Evolutionary conservation across 30 jellyfish, hydroid and myxozoan genomes (phyloP).

Genomic region (Cassiopea andromeda): DNA sequence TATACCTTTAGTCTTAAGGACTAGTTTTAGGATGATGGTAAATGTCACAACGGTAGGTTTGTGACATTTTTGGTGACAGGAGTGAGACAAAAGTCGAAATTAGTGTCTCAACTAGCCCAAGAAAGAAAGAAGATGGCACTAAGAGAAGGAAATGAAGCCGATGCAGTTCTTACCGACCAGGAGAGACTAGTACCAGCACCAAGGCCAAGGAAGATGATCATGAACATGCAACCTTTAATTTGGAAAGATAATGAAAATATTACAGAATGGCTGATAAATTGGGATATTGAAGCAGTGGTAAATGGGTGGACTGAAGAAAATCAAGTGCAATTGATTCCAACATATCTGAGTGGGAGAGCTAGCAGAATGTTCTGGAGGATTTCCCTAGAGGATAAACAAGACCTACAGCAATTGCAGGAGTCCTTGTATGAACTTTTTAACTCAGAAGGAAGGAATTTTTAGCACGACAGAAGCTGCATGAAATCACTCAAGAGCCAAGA

Average conservation of each 20-base stretch:
- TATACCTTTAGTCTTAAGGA: too few relatives aligned
- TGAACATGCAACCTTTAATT: background rate
- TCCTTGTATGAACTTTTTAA: background rate
- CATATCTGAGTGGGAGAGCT: background rate
- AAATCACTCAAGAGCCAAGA: background rate
- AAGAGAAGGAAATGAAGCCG: background rate
- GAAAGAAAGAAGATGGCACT: background rate
- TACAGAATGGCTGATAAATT: background rate
- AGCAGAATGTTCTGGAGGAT: background rate
- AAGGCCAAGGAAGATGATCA: background rate
- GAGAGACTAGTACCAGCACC: background rate
- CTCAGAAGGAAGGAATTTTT: background rate
- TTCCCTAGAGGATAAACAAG: background rate
- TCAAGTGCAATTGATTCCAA: background rate
- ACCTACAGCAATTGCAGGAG: background rate
- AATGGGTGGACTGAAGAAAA: background rate
- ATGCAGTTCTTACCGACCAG: background rate
- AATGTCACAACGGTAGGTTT: too few relatives aligned
- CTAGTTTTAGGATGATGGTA: too few relatives aligned
- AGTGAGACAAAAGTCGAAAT: too few relatives aligned
- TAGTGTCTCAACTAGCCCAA: too few relatives aligned
- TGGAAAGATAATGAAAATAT: background rate
- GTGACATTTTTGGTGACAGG: too few relatives aligned
- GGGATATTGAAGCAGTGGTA: background rate
- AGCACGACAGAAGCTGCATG: background rate